phyloP scores from a whole-genome alignment of 35 echinoderm and acorn worm genomes.

The Anneissia japonica region DNA sequence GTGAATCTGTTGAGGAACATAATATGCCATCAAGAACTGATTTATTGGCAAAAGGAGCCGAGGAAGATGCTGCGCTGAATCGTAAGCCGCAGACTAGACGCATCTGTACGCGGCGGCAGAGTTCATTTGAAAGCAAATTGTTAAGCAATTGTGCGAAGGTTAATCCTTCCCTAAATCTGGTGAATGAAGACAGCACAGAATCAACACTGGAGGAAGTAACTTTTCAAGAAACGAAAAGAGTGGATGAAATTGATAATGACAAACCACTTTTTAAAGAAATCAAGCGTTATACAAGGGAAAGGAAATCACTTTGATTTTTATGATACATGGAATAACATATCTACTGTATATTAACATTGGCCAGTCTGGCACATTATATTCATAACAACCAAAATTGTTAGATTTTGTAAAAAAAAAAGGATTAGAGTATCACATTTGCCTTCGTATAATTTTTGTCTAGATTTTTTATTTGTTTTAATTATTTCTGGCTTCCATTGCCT shows the following conservation, averaged over 20 bases:
- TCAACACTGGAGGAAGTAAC: background rate
- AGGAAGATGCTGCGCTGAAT: background rate
- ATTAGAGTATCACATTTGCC: too few relatives aligned
- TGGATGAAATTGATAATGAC: background rate
- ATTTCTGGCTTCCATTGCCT: too few relatives aligned
- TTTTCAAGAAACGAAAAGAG: background rate
- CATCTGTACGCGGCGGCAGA: background rate
- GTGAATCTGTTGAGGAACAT: too few relatives aligned
- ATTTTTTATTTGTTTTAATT: too few relatives aligned
- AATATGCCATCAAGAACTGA: too few relatives aligned
- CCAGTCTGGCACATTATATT: too few relatives aligned
- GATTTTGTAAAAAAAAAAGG: too few relatives aligned
- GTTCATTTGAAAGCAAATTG: background rate
- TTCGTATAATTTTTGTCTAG: too few relatives aligned
- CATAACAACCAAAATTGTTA: too few relatives aligned
- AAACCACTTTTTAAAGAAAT: background rate
- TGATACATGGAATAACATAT: too few relatives aligned
- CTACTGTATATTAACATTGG: too few relatives aligned
- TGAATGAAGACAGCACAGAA: background rate
- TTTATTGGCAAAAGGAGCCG: too few relatives aligned
- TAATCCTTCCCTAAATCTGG: background rate
- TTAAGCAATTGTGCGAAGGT: background rate
- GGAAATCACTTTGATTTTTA: background rate
- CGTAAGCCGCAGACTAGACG: background rate
- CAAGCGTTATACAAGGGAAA: background rate